Conservation (phyloP, 2,888 invertebrate genomes). For the Dynastes hyllus region DNA sequence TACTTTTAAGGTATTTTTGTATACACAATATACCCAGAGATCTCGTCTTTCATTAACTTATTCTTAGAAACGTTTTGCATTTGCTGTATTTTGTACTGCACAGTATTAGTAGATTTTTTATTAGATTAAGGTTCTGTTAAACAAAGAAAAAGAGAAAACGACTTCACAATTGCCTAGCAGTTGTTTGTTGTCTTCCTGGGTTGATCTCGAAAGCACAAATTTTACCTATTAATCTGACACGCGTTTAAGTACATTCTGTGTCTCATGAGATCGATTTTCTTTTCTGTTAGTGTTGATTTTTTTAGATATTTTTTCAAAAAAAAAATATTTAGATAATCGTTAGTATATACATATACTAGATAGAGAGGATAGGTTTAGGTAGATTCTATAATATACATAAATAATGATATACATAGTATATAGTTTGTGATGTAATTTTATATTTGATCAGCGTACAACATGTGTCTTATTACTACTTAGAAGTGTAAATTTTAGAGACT, state of each 20-base stretch:
- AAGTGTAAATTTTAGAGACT: conserved; percentile 61
- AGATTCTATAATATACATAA: conserved; percentile 36
- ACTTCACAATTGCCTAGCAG: conserved; percentile 50
- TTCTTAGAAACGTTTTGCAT: conserved; percentile 29
- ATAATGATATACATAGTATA: conserved; percentile 48
- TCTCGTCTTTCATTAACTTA: conserved; percentile 25
- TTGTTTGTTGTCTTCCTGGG: conserved; percentile 68
- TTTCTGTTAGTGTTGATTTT: conserved; percentile 24
- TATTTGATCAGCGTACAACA: conserved; percentile 63
- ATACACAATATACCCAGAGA: neutral
- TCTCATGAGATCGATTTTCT: conserved; percentile 51
- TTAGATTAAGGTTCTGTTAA: conserved; percentile 8
- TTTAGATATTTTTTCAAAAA: conserved; percentile 47
- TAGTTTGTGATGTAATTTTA: conserved; percentile 57
- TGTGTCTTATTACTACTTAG: conserved; percentile 69
- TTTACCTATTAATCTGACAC: conserved; percentile 39
- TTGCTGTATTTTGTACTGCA: conserved; percentile 52
- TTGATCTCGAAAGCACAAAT: conserved; percentile 70
- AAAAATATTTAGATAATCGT: conserved; percentile 33
- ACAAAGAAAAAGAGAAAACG: conserved; percentile 41
- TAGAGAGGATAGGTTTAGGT: conserved; percentile 34
- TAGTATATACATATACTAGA: conserved; percentile 10
- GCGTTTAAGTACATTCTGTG: conserved; percentile 52
- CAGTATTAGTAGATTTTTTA: conserved; percentile 50
- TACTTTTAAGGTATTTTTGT: neutral